Evolutionary conservation across 2,888 invertebrate genomes (phyloP).

Genomic region (Aporophyla nigra): DNA sequence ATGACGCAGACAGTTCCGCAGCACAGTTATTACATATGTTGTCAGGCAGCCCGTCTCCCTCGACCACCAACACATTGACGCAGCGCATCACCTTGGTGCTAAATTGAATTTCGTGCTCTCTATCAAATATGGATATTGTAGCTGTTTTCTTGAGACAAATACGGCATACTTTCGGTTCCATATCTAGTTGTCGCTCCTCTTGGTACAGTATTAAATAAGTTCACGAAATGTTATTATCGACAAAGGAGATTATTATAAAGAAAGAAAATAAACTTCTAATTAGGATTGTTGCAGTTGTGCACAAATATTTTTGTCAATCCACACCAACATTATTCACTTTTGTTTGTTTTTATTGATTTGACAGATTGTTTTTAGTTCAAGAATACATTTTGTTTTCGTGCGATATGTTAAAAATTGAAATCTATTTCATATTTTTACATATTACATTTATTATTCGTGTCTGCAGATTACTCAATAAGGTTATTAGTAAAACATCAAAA

Average conservation of each 20-base stretch:
- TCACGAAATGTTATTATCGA: not conserved
- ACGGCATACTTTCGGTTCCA: slow-evolving; percentile 78
- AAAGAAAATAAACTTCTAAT: not conserved
- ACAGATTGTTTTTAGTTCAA: not conserved
- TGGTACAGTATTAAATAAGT: not conserved
- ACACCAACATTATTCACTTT: not conserved
- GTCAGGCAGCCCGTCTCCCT: slow-evolving; percentile 83
- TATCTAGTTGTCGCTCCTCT: slow-evolving; percentile 24
- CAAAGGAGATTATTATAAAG: not conserved
- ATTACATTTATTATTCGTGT: too few relatives aligned
- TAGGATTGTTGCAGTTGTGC: not conserved
- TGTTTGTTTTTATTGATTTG: not conserved
- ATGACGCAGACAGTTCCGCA: slow-evolving; percentile 77
- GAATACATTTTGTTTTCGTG: not conserved
- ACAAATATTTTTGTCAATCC: not conserved
- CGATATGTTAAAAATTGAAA: not conserved
- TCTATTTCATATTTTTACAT: not conserved
- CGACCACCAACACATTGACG: slow-evolving; percentile 77
- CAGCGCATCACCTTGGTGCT: slow-evolving; percentile 82
- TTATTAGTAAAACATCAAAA: too few relatives aligned
- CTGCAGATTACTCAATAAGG: too few relatives aligned
- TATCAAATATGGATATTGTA: slow-evolving; percentile 79
- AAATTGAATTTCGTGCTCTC: slow-evolving; percentile 77
- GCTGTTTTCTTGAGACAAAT: slow-evolving; percentile 82
- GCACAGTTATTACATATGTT: slow-evolving; percentile 81